Conservation (phyloP, 2,113 vertebrate genomes). For the Rhinoptilus africanus region DNA sequence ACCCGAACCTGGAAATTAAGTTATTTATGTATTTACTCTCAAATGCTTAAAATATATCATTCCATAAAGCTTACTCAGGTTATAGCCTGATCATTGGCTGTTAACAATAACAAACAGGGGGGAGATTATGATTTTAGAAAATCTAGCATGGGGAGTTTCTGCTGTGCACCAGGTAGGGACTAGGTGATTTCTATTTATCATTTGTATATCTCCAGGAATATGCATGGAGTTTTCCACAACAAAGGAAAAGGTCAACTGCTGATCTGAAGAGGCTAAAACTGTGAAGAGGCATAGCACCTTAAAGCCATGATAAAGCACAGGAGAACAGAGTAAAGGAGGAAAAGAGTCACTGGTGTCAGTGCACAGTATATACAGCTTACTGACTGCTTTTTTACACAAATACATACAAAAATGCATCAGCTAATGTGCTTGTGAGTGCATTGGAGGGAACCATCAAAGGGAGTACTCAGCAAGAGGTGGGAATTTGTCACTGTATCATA, state of each 20-base stretch:
- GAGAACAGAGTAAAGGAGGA: background rate
- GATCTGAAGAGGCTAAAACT: background rate
- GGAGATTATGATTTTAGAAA: background rate
- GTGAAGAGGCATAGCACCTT: background rate
- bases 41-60: background rate
- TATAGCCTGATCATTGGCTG: background rate
- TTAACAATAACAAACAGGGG: background rate
- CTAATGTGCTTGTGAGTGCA: background rate
- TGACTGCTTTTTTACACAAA: background rate
- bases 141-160: background rate
- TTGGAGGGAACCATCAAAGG: background rate
- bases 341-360: background rate
- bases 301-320: background rate
- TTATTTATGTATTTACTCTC: background rate
- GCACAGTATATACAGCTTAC: background rate
- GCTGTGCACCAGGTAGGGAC: background rate
- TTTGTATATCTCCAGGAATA: background rate
- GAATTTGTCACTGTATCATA: background rate
- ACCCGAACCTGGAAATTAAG: background rate
- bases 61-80: background rate
- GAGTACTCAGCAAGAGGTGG: background rate
- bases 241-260: background rate
- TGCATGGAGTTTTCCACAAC: background rate
- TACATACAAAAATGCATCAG: background rate
- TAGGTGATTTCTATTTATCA: background rate